Evolutionary conservation across 2,113 vertebrate species (phyloP).

Genomic region (Naja naja): DNA sequence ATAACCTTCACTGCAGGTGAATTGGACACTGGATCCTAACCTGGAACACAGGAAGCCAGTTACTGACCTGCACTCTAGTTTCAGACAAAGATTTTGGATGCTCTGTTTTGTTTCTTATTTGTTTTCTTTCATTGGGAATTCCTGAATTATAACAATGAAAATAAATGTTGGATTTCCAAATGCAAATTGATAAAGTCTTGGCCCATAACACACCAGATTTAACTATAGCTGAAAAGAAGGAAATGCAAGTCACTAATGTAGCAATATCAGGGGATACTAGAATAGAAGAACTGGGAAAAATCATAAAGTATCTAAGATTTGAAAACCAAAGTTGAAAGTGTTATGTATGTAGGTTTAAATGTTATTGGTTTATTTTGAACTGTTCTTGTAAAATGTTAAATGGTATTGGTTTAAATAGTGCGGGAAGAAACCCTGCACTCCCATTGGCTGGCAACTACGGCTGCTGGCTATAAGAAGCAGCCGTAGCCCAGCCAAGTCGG

Average conservation of each 20-base stretch:
- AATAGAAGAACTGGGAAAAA: background rate
- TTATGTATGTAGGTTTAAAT: too few relatives aligned
- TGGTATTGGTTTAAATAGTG: too few relatives aligned
- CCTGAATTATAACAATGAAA: background rate
- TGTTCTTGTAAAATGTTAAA: too few relatives aligned
- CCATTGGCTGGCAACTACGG: too few relatives aligned
- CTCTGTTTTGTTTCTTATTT: background rate
- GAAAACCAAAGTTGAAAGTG: background rate
- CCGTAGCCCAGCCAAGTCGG: too few relatives aligned
- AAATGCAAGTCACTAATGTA: background rate
- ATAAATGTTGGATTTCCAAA: background rate
- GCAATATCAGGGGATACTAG: background rate
- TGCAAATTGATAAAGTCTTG: background rate
- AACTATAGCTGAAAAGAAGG: background rate
- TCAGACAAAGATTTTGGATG: background rate
- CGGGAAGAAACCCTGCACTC: too few relatives aligned
- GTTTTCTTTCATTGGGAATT: background rate
- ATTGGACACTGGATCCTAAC: constrained; percentile 94
- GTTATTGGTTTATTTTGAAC: too few relatives aligned
- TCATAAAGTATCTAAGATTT: background rate
- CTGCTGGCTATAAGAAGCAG: too few relatives aligned
- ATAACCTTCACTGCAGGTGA: constrained; percentile 95
- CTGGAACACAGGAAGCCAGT: constrained; percentile 66
- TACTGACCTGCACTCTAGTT: background rate
- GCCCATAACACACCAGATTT: background rate